These are phyloP conservation scores for Tricholauxania praeusta DNA, from an alignment of 2,888 invertebrate species.

Conservation along the genomic window DNA sequence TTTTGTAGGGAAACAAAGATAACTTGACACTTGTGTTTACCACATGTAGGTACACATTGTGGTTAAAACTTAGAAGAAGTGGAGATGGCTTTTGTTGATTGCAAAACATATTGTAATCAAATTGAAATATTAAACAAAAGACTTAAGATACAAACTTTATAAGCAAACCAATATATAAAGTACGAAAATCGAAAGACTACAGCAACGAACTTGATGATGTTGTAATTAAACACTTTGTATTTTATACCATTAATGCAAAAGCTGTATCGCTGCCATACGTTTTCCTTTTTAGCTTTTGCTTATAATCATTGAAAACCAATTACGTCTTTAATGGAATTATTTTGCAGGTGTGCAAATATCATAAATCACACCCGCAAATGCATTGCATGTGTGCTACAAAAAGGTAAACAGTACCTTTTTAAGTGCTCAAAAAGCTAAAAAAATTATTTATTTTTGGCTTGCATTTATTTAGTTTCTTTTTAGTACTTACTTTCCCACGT, in stretches of 20 bases:
- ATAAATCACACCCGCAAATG: conserved; percentile 10
- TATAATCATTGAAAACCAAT: conserved; percentile 1
- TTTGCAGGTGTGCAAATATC: neutral
- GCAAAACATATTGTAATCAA: neutral
- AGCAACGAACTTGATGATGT: neutral
- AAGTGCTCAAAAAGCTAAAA: neutral
- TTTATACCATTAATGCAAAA: too few relatives aligned
- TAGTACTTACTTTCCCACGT: too few relatives aligned
- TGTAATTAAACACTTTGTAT: too few relatives aligned
- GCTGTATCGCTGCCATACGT: too few relatives aligned
- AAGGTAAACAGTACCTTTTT: neutral
- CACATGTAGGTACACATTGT: conserved; percentile 3
- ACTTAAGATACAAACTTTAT: conserved; percentile 1
- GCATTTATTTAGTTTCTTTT: too few relatives aligned
- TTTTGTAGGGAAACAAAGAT: conserved; percentile 10
- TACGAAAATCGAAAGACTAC: neutral
- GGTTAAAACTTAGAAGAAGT: neutral
- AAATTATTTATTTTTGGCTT: neutral
- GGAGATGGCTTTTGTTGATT: neutral
- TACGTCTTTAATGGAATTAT: neutral
- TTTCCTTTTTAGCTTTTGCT: too few relatives aligned
- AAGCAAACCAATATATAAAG: neutral
- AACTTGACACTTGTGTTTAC: conserved; percentile 5
- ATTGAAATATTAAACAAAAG: neutral
- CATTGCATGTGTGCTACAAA: neutral